Conservation (phyloP, 1,140 invertebrate species). For the Zaprionus tsacasi region DNA sequence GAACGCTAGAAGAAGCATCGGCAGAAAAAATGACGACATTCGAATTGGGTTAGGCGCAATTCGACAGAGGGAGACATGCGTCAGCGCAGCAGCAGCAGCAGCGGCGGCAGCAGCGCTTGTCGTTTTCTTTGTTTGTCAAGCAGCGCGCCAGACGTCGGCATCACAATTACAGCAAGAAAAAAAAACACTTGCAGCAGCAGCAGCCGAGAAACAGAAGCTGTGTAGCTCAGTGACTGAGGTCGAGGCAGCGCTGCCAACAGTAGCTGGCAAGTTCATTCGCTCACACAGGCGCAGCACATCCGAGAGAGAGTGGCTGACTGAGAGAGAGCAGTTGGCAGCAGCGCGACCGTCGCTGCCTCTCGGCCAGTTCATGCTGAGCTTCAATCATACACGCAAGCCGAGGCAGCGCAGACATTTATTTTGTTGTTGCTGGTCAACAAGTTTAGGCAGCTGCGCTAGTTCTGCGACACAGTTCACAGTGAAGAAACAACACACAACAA, state of each 20-base stretch:
- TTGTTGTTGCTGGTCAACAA: constrained; percentile 65
- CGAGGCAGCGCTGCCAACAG: constrained; percentile 2
- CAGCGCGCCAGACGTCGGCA: constrained; percentile 11
- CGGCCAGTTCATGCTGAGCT: constrained; percentile 66
- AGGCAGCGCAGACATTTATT: constrained; percentile 40
- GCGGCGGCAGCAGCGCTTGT: constrained; percentile 9
- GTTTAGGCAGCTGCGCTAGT: constrained; percentile 50
- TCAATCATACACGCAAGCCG: constrained; percentile 67
- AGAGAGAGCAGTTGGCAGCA: not conserved
- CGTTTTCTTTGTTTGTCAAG: constrained; percentile 42
- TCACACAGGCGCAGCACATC: constrained; percentile 5
- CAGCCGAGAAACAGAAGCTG: constrained; percentile 7
- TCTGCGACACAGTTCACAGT: constrained; percentile 19
- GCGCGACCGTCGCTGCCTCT: not conserved
- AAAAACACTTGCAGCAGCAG: constrained; percentile 21
- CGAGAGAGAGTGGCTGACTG: not conserved
- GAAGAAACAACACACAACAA: not conserved
- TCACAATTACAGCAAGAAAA: constrained; percentile 24
- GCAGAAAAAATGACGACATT: constrained; percentile 60
- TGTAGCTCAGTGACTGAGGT: constrained; percentile 3
- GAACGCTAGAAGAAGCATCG: not conserved
- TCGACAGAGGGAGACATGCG: constrained; percentile 44
- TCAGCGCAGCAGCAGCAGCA: constrained; percentile 43
- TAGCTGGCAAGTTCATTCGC: constrained; percentile 37
- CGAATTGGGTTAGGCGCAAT: constrained; percentile 74